Conservation (phyloP, 2,113 vertebrate species). For the Leptobrachium ailaonicum region DNA sequence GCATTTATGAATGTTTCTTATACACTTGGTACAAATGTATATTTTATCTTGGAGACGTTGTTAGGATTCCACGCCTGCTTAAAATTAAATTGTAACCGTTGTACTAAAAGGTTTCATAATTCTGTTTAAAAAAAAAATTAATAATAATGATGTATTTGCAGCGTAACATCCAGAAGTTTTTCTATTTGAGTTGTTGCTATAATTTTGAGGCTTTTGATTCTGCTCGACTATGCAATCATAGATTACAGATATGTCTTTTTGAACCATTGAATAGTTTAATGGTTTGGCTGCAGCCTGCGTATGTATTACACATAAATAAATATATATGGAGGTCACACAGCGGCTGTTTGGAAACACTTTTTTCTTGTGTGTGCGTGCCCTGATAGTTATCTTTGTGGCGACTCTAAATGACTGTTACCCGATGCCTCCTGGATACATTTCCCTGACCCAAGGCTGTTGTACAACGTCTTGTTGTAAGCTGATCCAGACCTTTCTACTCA, state of each 20-base stretch:
- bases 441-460: neutral
- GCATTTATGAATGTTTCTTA: too few relatives aligned
- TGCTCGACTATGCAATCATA: neutral
- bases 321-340: neutral
- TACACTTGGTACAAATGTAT: too few relatives aligned
- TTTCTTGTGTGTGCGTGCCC: neutral
- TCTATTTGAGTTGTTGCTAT: neutral
- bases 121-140: too few relatives aligned
- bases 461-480: neutral
- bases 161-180: neutral
- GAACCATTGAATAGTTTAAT: neutral
- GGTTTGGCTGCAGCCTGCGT: neutral
- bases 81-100: too few relatives aligned
- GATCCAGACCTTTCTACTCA: neutral
- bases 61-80: too few relatives aligned
- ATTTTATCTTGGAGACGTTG: too few relatives aligned
- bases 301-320: neutral
- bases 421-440: neutral
- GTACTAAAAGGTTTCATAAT: too few relatives aligned
- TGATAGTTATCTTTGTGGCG: neutral
- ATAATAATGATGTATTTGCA: too few relatives aligned
- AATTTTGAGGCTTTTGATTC: neutral
- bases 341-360: neutral
- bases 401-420: neutral
- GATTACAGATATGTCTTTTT: neutral